phyloP scores from a whole-genome alignment of 2,797 vertebrate genomes.

The Ctenopoma multispine region DNA sequence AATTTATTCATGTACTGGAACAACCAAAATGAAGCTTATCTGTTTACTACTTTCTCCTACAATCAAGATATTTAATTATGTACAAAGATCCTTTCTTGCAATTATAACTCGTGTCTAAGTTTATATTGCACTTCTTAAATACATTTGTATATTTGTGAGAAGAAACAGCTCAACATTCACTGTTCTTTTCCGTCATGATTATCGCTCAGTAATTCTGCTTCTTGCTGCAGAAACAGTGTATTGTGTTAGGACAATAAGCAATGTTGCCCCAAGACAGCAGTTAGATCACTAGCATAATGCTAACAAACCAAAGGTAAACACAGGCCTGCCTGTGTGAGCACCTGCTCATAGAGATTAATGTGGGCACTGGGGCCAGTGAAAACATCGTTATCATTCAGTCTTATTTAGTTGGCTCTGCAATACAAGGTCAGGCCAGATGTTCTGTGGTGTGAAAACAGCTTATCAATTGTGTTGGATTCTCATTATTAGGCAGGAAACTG shows the following conservation, averaged over 20 bases:
- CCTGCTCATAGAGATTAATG: slow-evolving; percentile 70
- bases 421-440: slow-evolving; percentile 70
- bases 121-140: neutral
- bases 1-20: too few species aligned
- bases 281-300: slow-evolving; percentile 50
- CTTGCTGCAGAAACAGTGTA: slow-evolving; percentile 16
- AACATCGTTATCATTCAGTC: slow-evolving; percentile 72
- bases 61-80: too few species aligned
- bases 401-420: slow-evolving; percentile 51
- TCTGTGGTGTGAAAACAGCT: slow-evolving; percentile 60
- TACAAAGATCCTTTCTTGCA: too few species aligned
- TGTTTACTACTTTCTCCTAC: too few species aligned
- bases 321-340: slow-evolving; percentile 59
- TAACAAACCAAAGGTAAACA: slow-evolving; percentile 67
- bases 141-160: neutral
- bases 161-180: neutral
- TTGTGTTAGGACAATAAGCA: slow-evolving; percentile 59
- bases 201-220: slow-evolving; percentile 30
- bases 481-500: slow-evolving; percentile 44
- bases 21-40: too few species aligned
- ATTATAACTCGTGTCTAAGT: too few species aligned
- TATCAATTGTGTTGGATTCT: slow-evolving; percentile 40
- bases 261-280: slow-evolving; percentile 38
- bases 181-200: slow-evolving; percentile 16
- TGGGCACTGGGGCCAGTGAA: slow-evolving; percentile 48